Percentiles rank a stretch among this genome's conserved stretches.
Conservation (phyloP, 2,797 vertebrate species). For the Garrulus glandarius region DNA sequence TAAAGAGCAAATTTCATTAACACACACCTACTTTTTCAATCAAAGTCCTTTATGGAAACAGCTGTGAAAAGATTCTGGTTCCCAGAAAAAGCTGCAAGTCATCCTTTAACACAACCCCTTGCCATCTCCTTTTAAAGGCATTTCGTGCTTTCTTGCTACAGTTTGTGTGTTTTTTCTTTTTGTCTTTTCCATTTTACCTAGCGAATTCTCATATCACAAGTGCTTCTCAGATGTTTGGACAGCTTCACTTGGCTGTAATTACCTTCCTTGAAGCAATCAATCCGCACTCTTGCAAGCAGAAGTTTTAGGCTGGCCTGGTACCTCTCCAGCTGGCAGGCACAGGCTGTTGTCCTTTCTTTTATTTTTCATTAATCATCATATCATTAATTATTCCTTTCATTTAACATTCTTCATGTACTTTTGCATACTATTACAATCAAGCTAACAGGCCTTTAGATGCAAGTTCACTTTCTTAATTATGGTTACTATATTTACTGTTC, state of each 20-base stretch:
- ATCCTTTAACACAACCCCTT: background rate
- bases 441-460: background rate
- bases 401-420: background rate
- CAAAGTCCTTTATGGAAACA: background rate
- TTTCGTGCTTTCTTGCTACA: background rate
- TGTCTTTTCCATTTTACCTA: background rate
- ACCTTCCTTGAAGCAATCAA: background rate
- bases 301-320: background rate
- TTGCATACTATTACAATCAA: constrained; percentile 15
- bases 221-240: background rate
- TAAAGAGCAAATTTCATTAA: background rate
- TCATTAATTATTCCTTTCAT: background rate
- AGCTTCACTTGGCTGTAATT: background rate
- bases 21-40: background rate
- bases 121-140: background rate
- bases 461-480: background rate
- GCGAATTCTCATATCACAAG: background rate
- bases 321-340: background rate
- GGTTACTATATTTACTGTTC: background rate
- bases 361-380: background rate
- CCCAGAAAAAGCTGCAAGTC: background rate
- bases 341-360: background rate
- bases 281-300: background rate
- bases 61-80: background rate
- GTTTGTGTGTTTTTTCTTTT: background rate